Evolutionary conservation across 2,113 vertebrate genomes (phyloP), one percentile per base, ranked within the genome.

Genomic region (Pluvialis apricaria): DNA sequence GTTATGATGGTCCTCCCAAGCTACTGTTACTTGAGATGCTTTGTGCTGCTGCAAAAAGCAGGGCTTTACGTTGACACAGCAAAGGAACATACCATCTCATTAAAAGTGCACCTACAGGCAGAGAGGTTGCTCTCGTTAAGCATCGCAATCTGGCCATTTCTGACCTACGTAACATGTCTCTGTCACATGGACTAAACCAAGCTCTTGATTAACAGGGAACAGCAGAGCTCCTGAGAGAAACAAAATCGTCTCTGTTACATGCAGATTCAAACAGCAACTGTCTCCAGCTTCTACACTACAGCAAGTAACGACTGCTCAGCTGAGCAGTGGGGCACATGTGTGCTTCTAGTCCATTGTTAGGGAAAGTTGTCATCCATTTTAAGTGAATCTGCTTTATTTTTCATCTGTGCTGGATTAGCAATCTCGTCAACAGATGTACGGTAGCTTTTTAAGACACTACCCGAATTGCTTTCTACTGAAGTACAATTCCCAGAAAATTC

Each of bases 261-360:
- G 9, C 7, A 4, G 68, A 31, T 29, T 81, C 25, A 66, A 54
- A 32, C 36, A 92, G 24, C 11, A 32, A 1, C 45, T 71, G 5
- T 21, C 72, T 71, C 22, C 14, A 38, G 8, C 24, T 47, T 69
- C 57, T 34, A 5, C 32, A 20, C 14, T 0, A 0, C 4, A 58
- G 38, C 6, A 25, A 44, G 36, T 29, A 44, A 58, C 4, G 10
- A 18, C 32, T 29, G 60, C 54, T 80, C 68, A 28, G 40, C 36
- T n/a, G 68, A 66, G 38, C 38, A 51, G 42, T 11, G 34, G 51
- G 29, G n/a, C 22, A 21, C 6, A 4, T 0, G 0, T 7, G 10
- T 32, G 11, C 29, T 70, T 40, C 54, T 34, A 5, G 6, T 5
- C 21, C 11, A 4, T 10, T 57, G 44, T 17, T 72, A 69, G 57